Evolutionary conservation across 1,140 invertebrate species (phyloP).

Genomic region (Zaprionus ghesquierei): DNA sequence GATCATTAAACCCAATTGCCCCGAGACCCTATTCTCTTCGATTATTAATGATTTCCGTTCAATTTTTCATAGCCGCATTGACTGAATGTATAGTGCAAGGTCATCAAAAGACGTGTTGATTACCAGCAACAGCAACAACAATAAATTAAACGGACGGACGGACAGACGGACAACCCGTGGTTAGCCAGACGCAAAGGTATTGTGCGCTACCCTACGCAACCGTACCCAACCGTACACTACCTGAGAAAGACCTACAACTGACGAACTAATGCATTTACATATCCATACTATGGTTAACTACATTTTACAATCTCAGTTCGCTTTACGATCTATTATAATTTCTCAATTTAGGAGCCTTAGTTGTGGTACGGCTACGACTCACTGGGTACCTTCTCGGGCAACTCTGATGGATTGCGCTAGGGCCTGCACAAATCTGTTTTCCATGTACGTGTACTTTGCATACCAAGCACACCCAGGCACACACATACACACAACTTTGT

Average conservation of each 20-base stretch:
- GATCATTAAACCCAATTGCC: slow-evolving; percentile 66
- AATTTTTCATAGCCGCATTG: slow-evolving; percentile 77
- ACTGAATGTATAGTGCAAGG: slow-evolving; percentile 72
- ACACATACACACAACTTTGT: slow-evolving; percentile 37
- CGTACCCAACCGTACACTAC: not conserved
- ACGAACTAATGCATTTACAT: not conserved
- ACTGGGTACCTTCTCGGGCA: not conserved
- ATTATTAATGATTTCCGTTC: slow-evolving; percentile 80
- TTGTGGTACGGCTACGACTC: not conserved
- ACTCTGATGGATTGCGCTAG: slow-evolving; percentile 63
- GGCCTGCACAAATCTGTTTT: slow-evolving; percentile 57
- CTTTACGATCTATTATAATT: not conserved
- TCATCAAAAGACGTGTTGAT: slow-evolving; percentile 78
- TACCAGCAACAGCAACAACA: slow-evolving; percentile 75
- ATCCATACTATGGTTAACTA: not conserved
- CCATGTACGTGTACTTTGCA: slow-evolving; percentile 47
- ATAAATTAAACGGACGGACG: too few species aligned
- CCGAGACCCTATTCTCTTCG: slow-evolving; percentile 45
- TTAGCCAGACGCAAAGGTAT: slow-evolving; percentile 29
- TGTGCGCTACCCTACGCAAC: not conserved
- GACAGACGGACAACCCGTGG: slow-evolving; percentile 63
- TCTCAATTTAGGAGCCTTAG: not conserved
- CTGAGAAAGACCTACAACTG: not conserved
- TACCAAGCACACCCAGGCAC: not conserved
- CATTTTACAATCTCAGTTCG: too few species aligned